These are phyloP conservation scores for Chelonus formosanus DNA, from an alignment of 2,888 invertebrate genomes.

Conservation along the genomic window DNA sequence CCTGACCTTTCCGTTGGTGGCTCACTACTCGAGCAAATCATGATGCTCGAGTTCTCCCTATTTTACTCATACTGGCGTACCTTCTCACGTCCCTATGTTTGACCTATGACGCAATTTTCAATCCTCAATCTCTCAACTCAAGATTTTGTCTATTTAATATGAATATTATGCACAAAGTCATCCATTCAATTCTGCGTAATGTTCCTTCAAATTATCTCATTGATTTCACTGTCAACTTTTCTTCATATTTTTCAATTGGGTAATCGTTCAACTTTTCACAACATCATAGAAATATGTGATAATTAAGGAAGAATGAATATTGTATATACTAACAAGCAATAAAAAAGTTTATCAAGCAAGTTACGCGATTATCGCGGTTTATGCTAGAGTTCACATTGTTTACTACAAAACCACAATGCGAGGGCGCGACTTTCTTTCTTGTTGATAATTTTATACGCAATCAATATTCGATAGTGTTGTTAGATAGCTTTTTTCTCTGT, in stretches of 20 bases:
- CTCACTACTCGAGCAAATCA: conserved; percentile 34
- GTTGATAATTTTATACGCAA: conserved; percentile 19
- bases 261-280: not conserved
- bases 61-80: conserved; percentile 30
- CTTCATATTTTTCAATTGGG: not conserved
- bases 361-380: conserved; percentile 34
- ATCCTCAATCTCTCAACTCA: conserved; percentile 18
- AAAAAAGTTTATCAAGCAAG: conserved; percentile 21
- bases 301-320: not conserved
- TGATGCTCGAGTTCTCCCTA: conserved; percentile 38
- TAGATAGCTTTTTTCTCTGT: not conserved
- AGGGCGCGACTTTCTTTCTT: conserved; percentile 17
- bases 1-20: conserved; percentile 41
- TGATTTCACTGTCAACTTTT: too few species aligned
- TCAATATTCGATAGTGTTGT: too few species aligned
- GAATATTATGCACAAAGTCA: not conserved
- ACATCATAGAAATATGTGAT: not conserved
- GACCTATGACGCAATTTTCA: conserved; percentile 44
- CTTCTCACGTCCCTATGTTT: conserved; percentile 41
- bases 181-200: not conserved
- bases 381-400: conserved; percentile 33
- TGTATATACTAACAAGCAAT: not conserved
- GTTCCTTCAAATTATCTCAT: not conserved
- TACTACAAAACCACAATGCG: conserved; percentile 20
- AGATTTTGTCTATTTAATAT: conserved; percentile 1